Evolutionary conservation across 2,113 vertebrate species (phyloP).

Genomic region (Bujurquina vittata): DNA sequence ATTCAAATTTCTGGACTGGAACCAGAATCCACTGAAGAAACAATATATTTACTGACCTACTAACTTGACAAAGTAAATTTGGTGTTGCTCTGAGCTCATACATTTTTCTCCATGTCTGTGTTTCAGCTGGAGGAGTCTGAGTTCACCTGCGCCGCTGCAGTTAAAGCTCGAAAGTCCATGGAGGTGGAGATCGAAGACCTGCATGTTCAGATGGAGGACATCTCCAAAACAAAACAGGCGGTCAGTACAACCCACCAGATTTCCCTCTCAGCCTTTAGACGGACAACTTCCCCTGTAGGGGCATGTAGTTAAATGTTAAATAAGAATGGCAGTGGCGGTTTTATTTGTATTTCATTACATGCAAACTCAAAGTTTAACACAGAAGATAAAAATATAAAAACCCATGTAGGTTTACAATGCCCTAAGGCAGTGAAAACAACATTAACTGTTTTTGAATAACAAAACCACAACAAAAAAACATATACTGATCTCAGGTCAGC

Average conservation of each 20-base stretch:
- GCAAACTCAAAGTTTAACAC: too few species aligned
- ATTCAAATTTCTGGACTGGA: not conserved
- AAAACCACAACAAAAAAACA: too few species aligned
- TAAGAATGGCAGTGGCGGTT: not conserved
- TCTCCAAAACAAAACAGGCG: constrained; percentile 89
- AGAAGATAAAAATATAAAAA: too few species aligned
- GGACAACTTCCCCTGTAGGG: not conserved
- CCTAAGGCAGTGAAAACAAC: too few species aligned
- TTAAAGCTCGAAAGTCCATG: constrained; percentile 96
- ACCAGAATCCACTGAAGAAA: not conserved
- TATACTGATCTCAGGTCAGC: too few species aligned
- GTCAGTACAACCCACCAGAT: constrained; percentile 76
- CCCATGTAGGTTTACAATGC: too few species aligned
- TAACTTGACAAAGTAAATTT: not conserved
- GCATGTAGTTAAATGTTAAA: not conserved
- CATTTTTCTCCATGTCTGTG: not conserved
- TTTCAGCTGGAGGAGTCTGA: constrained; percentile 95
- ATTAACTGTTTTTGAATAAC: too few species aligned
- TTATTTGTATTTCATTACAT: too few species aligned
- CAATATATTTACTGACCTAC: not conserved
- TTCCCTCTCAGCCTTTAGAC: not conserved
- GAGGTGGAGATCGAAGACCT: constrained; percentile 98
- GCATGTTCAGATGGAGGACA: constrained; percentile 96
- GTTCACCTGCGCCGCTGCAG: constrained; percentile 92
- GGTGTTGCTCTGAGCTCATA: not conserved